Evolutionary conservation across 2,113 vertebrate species (phyloP).

Genomic region (Sterna hirundo): DNA sequence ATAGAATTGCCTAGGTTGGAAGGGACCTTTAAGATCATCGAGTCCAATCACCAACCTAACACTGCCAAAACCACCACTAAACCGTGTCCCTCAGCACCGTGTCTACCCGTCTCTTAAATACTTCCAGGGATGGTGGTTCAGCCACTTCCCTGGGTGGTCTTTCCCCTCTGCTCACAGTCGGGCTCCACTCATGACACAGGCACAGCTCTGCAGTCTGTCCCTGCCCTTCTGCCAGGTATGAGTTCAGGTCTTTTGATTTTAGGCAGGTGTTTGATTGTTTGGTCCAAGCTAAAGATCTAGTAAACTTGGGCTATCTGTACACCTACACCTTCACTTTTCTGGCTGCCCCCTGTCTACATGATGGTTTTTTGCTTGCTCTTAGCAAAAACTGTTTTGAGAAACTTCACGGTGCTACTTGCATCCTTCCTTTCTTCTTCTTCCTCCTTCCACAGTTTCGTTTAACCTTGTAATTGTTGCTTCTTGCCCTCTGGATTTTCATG

Average conservation of each 20-base stretch:
- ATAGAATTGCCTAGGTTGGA: not conserved
- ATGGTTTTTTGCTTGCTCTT: not conserved
- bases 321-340: not conserved
- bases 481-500: not conserved
- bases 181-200: not conserved
- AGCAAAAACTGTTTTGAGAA: not conserved
- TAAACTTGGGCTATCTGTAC: not conserved
- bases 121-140: not conserved
- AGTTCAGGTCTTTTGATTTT: not conserved
- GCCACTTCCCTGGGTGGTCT: not conserved
- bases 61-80: not conserved
- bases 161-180: not conserved
- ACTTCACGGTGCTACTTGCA: not conserved
- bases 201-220: not conserved
- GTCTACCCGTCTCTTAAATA: not conserved
- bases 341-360: not conserved
- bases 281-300: not conserved
- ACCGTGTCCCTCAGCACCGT: not conserved
- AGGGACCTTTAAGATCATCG: not conserved
- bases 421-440: not conserved
- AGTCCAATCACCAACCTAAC: not conserved
- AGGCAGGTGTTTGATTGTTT: not conserved
- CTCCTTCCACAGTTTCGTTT: not conserved
- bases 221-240: not conserved
- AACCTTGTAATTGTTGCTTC: not conserved